Evolutionary conservation across 2,888 invertebrate species (phyloP).

Genomic region (Drosophila acutilabella): DNA sequence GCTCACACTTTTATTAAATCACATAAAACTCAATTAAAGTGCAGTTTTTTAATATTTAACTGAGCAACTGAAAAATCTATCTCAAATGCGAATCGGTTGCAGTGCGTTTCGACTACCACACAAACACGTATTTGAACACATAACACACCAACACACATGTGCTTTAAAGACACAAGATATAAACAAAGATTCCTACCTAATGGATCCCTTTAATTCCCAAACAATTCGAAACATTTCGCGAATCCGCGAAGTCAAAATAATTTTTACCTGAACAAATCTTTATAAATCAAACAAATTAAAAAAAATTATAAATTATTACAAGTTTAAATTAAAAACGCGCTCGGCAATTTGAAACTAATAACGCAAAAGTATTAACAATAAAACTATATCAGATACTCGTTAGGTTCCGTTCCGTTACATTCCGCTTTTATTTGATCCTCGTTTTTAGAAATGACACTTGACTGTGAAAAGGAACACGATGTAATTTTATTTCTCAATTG

Average conservation of each 20-base stretch:
- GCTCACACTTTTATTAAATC: background rate
- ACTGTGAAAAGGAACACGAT: conserved; percentile 84
- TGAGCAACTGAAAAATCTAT: background rate
- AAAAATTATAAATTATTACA: too few species aligned
- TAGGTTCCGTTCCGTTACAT: conserved; percentile 53
- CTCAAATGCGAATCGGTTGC: background rate
- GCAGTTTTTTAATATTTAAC: background rate
- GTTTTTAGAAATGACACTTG: conserved; percentile 82
- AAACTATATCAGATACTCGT: conserved; percentile 27
- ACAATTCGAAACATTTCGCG: background rate
- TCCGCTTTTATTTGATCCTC: conserved; percentile 38
- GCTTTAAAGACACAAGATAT: background rate
- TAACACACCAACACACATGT: background rate
- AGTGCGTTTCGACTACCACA: background rate
- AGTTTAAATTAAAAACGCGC: background rate
- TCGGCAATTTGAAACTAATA: conserved; percentile 6
- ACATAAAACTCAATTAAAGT: too few species aligned
- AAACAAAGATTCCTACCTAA: background rate
- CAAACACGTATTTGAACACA: background rate
- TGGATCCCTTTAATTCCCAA: conserved; percentile 1
- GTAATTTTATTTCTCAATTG: conserved; percentile 77
- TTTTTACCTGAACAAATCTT: too few species aligned
- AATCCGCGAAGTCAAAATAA: background rate
- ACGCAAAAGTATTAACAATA: background rate
- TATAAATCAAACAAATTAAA: too few species aligned